Percentiles rank a stretch among this genome's conserved stretches.
phyloP scores from a whole-genome alignment of 2,888 invertebrate species.

The Mythimna loreyi region DNA sequence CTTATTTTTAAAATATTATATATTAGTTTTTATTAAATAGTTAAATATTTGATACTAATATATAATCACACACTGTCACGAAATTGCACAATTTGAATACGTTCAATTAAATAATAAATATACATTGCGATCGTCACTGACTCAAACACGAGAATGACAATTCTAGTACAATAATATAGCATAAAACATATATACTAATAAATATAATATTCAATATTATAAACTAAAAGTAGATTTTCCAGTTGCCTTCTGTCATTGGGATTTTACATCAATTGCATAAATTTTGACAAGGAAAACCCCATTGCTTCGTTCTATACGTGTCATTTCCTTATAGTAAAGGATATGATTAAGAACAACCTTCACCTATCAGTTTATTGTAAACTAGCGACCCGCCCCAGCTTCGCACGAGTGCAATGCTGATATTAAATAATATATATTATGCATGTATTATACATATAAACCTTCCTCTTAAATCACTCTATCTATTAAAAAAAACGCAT shows the following conservation, averaged over 20 bases:
- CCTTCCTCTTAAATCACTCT: too few species aligned
- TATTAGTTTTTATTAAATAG: neutral
- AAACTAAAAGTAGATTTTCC: slow-evolving; percentile 43
- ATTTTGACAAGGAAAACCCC: slow-evolving; percentile 39
- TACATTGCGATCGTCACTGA: slow-evolving; percentile 4
- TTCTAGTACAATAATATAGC: too few species aligned
- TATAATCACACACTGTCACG: slow-evolving; percentile 61
- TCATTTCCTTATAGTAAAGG: too few species aligned
- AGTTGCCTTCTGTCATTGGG: slow-evolving; percentile 63
- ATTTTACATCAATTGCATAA: slow-evolving; percentile 67
- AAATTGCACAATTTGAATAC: slow-evolving; percentile 26
- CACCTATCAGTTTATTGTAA: too few species aligned
- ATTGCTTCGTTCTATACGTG: slow-evolving; percentile 38
- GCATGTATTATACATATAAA: too few species aligned
- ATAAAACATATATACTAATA: too few species aligned
- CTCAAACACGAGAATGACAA: slow-evolving; percentile 10
- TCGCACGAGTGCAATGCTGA: too few species aligned
- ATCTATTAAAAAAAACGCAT: too few species aligned
- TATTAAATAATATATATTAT: too few species aligned
- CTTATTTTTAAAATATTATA: neutral
- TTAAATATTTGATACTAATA: slow-evolving; percentile 37
- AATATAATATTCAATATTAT: too few species aligned
- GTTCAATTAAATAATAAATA: slow-evolving; percentile 13
- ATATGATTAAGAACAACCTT: too few species aligned
- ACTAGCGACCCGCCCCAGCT: too few species aligned